Base-by-base conservation (phyloP, 2,113 vertebrate species). In the Neolamprologus longior region DNA sequence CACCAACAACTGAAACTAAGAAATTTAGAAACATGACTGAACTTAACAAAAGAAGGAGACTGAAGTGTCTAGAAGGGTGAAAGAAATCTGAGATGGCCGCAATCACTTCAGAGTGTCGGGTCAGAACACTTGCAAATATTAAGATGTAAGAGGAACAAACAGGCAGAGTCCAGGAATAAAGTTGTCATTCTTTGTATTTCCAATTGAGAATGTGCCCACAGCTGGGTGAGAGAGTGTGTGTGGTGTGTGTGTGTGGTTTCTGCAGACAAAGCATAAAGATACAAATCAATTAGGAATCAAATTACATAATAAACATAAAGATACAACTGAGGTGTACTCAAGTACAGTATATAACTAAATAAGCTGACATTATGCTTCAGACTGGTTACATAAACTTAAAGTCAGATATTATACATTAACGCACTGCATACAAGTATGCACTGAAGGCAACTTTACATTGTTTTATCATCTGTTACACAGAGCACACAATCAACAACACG, bases 1-100 rank as follows among this genome's bases (percentile, higher is more conserved):
- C 19, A n/a, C 19, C n/a, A 71, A 71, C 35, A 42, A 42, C 66
- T 42, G n/a, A 71, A 71, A 42, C 66, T 6, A 71, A 40, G 66
- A 71, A 71, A 71, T 71, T 9, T 40, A 71, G 66, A 71, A 71
- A 42, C 66, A 71, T 71, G n/a, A 42, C n/a, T 42, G 66, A 71
- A 71, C n/a, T 71, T 71, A 71, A 15, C 35, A 71, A 40, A 24
- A 68, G 19, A 24, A 68, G 35, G 63, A 68, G 33, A 66, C 61
- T 14, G 12, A 26, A 57, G 54, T 58, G 55, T 58, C 13, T 28
- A 58, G 26, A 58, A 58, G 13, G 55, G 55, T 28, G 55, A 58
- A 58, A 15, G 55, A 58, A 58, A 58, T 58, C 55, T 58, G 55
- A 58, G 26, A 28, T 58, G 26, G 55, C 55, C 28, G 26, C 55